Evolutionary conservation across 2,797 vertebrate species (phyloP), one percentile per base, ranked within the genome.

Genomic region (Hozukius guyotensis): DNA sequence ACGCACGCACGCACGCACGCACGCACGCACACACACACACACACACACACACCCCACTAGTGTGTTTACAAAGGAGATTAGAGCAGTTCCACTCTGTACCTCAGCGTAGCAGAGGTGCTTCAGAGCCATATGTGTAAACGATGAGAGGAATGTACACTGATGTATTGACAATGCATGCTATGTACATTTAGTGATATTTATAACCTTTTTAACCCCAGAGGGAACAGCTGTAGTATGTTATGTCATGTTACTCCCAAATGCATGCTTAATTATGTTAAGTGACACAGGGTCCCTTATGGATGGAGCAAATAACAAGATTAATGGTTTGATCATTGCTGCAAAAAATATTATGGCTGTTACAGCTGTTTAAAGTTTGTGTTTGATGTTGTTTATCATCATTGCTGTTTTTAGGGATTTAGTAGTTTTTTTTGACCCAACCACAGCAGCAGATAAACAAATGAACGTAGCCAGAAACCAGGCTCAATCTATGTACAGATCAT

Each of bases 51-150:
- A 83, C 70, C 16, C 71, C 46, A 72, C 34, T 60, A 66, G 60
- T 83, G 84, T 93, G 92, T 94, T 93, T 94, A 93, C 79, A 92
- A 11, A 85, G 80, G 74, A 91, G 90, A 93, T 90, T 91, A 90
- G 84, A 80, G 74, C 77, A 63, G 90, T 85, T 94, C 88, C 85
- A 90, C 78, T 86, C 89, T 63, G 90, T 92, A 83, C 90, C 87
- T 85, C 82, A 56, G 78, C 1, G 57, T 72, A 80, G 67, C 84
- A 82, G 85, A 78, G 87, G 78, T 71, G 68, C 81, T 78, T 69
- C 27, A 25, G 53, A 68, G 80, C 86, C 83, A 81, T 59, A 86
- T 86, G 89, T 89, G 84, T 87, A 90, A 93, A 93, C 84, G 16
- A 88, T 77, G 75, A 85, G 80, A 86, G 74, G 86, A 87, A 89